Conservation (phyloP, 2,797 vertebrate genomes). For the Tiaroga cobitis region DNA sequence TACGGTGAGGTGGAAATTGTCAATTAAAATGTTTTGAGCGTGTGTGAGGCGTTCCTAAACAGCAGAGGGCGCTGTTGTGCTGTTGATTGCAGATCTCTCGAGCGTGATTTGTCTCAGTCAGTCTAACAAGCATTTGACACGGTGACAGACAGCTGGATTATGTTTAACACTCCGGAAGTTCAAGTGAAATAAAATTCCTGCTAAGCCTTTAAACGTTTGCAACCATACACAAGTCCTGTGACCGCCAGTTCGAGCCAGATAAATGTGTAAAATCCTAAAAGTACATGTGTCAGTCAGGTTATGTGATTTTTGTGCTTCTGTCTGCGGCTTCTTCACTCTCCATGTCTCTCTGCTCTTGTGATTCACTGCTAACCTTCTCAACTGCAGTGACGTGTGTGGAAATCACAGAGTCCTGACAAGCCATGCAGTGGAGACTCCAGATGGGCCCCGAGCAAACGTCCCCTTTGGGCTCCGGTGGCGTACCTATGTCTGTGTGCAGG, state of each 20-base stretch:
- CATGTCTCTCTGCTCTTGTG: constrained; percentile 45
- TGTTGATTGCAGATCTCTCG: neutral
- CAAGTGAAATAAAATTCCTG: neutral
- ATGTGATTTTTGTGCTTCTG: constrained; percentile 3
- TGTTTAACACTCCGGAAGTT: constrained; percentile 1
- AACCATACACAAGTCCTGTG: neutral
- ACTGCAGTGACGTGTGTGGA: constrained; percentile 48
- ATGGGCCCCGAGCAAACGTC: constrained; percentile 48
- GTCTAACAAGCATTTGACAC: neutral
- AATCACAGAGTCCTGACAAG: constrained; percentile 44
- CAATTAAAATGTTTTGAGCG: too few relatives aligned
- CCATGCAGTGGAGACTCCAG: constrained; percentile 48
- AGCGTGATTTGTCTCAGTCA: neutral
- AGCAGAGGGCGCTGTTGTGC: constrained; percentile 56
- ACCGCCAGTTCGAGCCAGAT: neutral
- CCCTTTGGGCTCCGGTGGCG: constrained; percentile 34
- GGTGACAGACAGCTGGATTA: constrained; percentile 5
- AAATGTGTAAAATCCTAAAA: constrained; percentile 8
- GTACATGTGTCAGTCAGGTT: constrained; percentile 9
- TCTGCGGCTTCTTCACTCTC: neutral
- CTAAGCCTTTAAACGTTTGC: neutral
- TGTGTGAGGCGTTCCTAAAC: constrained; percentile 36
- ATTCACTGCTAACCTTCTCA: constrained; percentile 45
- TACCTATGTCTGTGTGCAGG: constrained; percentile 42
- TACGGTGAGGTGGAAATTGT: neutral